Percentiles rank a stretch among this genome's conserved stretches.
Conservation (phyloP, 2,888 invertebrate species). For the Punctoribates punctum region DNA sequence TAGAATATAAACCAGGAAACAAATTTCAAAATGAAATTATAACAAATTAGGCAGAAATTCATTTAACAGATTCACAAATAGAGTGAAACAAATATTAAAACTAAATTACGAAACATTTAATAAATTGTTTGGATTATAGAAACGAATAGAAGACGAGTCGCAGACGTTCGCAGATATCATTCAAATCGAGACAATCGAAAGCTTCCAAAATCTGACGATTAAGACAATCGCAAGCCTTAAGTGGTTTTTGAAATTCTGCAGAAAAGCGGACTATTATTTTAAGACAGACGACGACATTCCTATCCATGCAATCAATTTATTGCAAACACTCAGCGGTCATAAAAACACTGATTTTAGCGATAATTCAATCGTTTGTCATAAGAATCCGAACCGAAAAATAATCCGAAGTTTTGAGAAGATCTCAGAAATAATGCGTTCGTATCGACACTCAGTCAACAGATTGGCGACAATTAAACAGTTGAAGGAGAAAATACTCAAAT, state of each 20-base stretch:
- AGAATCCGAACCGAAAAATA: slow-evolving; percentile 37
- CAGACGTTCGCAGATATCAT: slow-evolving; percentile 48
- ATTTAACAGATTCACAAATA: no score
- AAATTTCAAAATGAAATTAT: no score
- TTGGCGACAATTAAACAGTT: slow-evolving; percentile 40
- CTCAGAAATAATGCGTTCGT: background rate
- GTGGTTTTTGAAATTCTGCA: slow-evolving; percentile 48
- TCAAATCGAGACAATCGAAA: slow-evolving; percentile 49
- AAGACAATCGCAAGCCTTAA: slow-evolving; percentile 49
- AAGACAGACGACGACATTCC: slow-evolving; percentile 50
- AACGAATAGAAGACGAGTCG: slow-evolving; percentile 44
- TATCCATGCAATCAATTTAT: slow-evolving; percentile 49
- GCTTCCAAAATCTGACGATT: slow-evolving; percentile 49
- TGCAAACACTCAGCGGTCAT: slow-evolving; percentile 37
- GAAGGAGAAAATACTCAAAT: slow-evolving; percentile 30
- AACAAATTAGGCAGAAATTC: no score
- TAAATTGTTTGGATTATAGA: slow-evolving; percentile 31
- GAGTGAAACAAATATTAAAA: no score
- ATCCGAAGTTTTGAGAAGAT: slow-evolving; percentile 5
- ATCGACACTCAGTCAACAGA: slow-evolving; percentile 14
- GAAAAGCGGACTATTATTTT: slow-evolving; percentile 47
- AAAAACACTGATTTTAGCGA: background rate
- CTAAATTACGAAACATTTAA: no score
- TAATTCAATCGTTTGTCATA: slow-evolving; percentile 34
- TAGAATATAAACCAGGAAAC: no score